These are phyloP conservation scores for Nyleta sp. DNA, from an alignment of 2,888 invertebrate species.

Conservation along the genomic window DNA sequence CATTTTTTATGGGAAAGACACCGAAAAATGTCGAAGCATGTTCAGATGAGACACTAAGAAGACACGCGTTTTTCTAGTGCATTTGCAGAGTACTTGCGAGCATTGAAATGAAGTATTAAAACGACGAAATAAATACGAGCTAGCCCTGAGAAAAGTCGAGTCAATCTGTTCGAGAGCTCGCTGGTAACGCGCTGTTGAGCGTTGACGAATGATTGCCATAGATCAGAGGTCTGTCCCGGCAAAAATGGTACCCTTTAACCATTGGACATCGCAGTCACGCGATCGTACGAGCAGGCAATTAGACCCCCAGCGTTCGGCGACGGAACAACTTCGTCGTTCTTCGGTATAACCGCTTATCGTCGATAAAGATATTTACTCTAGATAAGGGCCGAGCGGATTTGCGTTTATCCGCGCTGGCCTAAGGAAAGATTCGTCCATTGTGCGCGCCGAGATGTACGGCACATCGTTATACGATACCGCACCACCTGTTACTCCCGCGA, in stretches of 20 bases:
- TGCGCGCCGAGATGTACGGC: slow-evolving; percentile 59
- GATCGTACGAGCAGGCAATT: slow-evolving; percentile 55
- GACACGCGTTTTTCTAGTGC: too few relatives aligned
- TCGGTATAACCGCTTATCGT: slow-evolving; percentile 65
- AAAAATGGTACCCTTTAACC: slow-evolving; percentile 51
- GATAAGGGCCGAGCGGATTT: slow-evolving; percentile 71
- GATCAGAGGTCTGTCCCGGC: slow-evolving; percentile 68
- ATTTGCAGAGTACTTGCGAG: too few relatives aligned
- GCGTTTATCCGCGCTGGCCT: slow-evolving; percentile 71
- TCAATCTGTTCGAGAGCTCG: slow-evolving; percentile 6
- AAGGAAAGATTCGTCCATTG: slow-evolving; percentile 67
- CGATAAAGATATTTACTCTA: slow-evolving; percentile 75
- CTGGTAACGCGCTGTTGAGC: slow-evolving; percentile 51
- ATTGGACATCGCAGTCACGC: slow-evolving; percentile 53
- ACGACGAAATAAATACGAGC: too few relatives aligned
- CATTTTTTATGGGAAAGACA: too few relatives aligned
- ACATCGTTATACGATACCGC: slow-evolving; percentile 61
- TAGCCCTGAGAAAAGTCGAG: slow-evolving; percentile 24
- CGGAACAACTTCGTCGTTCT: slow-evolving; percentile 57
- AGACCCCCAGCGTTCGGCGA: slow-evolving; percentile 51
- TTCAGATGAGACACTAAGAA: too few relatives aligned
- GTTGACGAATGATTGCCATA: slow-evolving; percentile 72
- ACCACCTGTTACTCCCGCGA: slow-evolving; percentile 75
- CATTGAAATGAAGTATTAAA: too few relatives aligned
- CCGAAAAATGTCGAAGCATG: too few relatives aligned